Conservation (phyloP, 1,140 invertebrate genomes). For the Melanaphis sacchari region DNA sequence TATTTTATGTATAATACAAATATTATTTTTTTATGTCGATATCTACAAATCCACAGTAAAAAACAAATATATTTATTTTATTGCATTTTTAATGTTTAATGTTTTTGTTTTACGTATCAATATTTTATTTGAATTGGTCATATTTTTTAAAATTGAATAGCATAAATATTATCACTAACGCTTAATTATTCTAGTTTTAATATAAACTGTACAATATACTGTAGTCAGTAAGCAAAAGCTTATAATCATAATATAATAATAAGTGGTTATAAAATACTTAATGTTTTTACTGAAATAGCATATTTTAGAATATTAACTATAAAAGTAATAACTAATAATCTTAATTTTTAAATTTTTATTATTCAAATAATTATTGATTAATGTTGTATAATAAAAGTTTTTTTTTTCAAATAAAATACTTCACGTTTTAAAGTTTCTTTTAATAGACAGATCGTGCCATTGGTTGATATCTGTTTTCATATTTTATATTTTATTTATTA, state of each 20-base stretch:
- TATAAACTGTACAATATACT: background rate
- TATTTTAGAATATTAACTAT: too few relatives aligned
- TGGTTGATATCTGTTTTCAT: too few relatives aligned
- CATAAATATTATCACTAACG: background rate
- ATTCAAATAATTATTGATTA: background rate
- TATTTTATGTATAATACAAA: background rate
- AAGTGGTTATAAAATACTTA: too few relatives aligned
- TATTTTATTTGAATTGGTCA: background rate
- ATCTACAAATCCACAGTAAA: background rate
- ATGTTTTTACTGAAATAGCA: too few relatives aligned
- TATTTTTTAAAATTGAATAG: background rate
- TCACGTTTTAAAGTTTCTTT: background rate
- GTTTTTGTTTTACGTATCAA: background rate
- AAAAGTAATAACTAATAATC: too few relatives aligned
- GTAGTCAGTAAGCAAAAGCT: background rate
- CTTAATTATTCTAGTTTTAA: background rate
- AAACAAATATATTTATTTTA: background rate
- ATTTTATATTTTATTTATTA: too few relatives aligned
- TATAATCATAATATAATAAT: too few relatives aligned
- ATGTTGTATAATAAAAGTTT: background rate
- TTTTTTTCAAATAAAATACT: background rate
- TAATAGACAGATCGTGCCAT: too few relatives aligned
- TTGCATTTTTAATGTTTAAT: background rate
- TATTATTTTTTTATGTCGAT: background rate
- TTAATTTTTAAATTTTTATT: too few relatives aligned